Conservation (phyloP, 1,140 invertebrate genomes). For the Drosophila setifemur region DNA sequence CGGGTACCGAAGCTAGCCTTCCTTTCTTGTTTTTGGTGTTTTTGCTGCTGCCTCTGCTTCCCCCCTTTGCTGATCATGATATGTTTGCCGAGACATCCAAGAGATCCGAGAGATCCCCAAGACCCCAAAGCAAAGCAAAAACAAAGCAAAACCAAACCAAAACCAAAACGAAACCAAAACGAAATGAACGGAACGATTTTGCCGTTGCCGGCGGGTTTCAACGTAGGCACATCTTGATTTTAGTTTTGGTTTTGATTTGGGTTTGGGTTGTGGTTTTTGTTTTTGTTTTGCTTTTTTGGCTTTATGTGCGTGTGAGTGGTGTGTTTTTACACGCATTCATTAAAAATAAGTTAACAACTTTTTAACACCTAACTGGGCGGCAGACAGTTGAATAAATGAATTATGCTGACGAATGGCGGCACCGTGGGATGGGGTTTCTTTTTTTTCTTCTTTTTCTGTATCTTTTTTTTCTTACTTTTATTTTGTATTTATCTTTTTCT, state of each 20-base stretch:
- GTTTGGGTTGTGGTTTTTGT: slow-evolving; percentile 27
- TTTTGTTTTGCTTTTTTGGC: neutral
- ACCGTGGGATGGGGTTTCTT: neutral
- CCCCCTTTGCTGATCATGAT: slow-evolving; percentile 51
- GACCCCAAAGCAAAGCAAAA: slow-evolving; percentile 42
- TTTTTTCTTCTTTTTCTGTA: too few species aligned
- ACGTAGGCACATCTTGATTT: slow-evolving; percentile 78
- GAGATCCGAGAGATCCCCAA: slow-evolving; percentile 11
- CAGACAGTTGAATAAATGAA: slow-evolving; percentile 81
- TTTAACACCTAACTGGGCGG: slow-evolving; percentile 82
- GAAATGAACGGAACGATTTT: slow-evolving; percentile 43
- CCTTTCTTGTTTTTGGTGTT: slow-evolving; percentile 7
- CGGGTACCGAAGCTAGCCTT: too few species aligned
- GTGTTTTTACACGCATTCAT: slow-evolving; percentile 77
- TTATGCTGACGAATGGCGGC: slow-evolving; percentile 75
- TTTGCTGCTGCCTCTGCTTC: neutral
- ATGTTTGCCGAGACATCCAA: slow-evolving; percentile 65
- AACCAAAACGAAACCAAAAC: slow-evolving; percentile 45
- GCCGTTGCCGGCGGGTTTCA: slow-evolving; percentile 54
- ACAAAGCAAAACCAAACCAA: slow-evolving; percentile 37
- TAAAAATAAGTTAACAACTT: slow-evolving; percentile 82
- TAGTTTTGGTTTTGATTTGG: slow-evolving; percentile 45
- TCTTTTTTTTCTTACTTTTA: too few species aligned
- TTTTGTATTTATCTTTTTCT: too few species aligned
- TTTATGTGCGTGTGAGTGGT: slow-evolving; percentile 2